These are phyloP conservation scores for Zoroaster sp. DNA, from an alignment of 53 echinoderm and acorn worm species.

Conservation along the genomic window DNA sequence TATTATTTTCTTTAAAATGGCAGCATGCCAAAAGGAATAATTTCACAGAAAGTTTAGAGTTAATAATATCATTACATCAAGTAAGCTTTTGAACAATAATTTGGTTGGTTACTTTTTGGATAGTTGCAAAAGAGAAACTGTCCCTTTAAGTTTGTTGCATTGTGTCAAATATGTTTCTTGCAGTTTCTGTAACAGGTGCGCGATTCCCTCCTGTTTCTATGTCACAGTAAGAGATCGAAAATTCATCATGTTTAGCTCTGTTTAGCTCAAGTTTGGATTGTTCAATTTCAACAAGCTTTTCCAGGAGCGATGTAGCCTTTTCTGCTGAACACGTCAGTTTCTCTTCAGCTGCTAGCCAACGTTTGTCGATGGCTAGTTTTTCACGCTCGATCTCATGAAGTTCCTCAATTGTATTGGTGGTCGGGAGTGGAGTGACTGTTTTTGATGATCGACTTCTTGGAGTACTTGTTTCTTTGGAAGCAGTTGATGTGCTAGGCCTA, in stretches of 20 bases:
- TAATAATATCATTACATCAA: too few species aligned
- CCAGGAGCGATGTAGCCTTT: slow-evolving; percentile 17
- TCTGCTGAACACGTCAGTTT: slow-evolving; percentile 17
- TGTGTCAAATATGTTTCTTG: too few species aligned
- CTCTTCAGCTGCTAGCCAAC: slow-evolving; percentile 4
- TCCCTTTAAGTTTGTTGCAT: too few species aligned
- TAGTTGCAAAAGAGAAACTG: too few species aligned
- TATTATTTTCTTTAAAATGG: too few species aligned
- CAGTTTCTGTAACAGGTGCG: too few species aligned
- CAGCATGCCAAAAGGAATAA: too few species aligned
- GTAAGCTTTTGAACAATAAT: too few species aligned
- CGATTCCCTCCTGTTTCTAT: too few species aligned
- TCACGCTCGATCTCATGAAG: slow-evolving; percentile 20
- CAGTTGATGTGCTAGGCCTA: slow-evolving; percentile 37
- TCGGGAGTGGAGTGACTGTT: not conserved
- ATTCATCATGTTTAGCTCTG: not conserved
- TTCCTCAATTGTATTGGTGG: not conserved
- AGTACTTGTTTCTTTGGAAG: not conserved
- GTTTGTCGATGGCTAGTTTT: slow-evolving; percentile 5
- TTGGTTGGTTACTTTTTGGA: too few species aligned
- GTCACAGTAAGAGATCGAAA: too few species aligned
- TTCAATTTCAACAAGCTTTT: slow-evolving; percentile 32
- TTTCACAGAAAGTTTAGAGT: too few species aligned
- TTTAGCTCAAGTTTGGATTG: slow-evolving; percentile 6
- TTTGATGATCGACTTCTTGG: slow-evolving; percentile 14